These are phyloP conservation scores for Phymastichus coffea DNA, from an alignment of 1,140 invertebrate genomes.

Conservation along the genomic window DNA sequence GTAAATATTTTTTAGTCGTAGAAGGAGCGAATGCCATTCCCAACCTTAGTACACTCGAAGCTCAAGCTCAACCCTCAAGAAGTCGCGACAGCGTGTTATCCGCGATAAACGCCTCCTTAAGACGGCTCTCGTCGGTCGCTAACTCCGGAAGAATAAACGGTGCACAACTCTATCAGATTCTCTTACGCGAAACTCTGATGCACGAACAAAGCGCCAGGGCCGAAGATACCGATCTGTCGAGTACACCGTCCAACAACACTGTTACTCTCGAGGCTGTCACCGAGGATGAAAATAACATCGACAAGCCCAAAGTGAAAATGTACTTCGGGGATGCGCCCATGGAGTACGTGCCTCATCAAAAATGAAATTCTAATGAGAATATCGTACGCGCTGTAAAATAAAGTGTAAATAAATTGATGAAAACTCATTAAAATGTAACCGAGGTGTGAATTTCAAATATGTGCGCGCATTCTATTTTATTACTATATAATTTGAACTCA, in stretches of 20 bases:
- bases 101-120: neutral
- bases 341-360: slow-evolving; percentile 22
- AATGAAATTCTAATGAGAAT: too few species aligned
- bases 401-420: too few species aligned
- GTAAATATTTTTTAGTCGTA: neutral
- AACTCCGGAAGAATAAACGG: slow-evolving; percentile 6
- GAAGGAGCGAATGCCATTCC: neutral
- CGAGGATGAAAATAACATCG: neutral
- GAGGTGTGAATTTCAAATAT: too few species aligned
- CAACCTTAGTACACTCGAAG: neutral
- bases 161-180: slow-evolving; percentile 3
- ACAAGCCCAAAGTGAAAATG: neutral
- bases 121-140: neutral
- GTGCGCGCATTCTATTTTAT: too few species aligned
- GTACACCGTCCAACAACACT: neutral
- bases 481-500: too few species aligned
- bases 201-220: neutral
- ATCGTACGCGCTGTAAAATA: too few species aligned
- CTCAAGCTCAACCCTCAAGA: too few species aligned
- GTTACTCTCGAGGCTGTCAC: neutral
- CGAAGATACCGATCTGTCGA: neutral
- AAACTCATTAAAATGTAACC: too few species aligned
- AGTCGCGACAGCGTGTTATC: neutral
- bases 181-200: neutral
- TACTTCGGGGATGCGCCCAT: slow-evolving; percentile 20